Base-by-base conservation (phyloP, 2,888 invertebrate species). In the Emmelina monodactyla region DNA sequence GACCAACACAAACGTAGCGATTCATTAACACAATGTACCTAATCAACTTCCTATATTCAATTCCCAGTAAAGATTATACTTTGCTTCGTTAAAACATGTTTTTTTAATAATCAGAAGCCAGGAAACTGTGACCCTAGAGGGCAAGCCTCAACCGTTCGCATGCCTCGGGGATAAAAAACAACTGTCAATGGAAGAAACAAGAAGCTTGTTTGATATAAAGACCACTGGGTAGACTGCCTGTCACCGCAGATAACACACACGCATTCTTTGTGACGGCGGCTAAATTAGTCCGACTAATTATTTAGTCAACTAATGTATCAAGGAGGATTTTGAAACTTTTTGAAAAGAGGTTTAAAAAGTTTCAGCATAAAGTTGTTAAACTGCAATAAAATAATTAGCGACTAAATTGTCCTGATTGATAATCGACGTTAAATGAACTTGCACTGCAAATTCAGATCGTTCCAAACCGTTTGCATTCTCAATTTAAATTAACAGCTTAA, bases 121-220 rank as follows among this genome's bases (percentile, higher is more conserved):
- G 76, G 76, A 78, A 75, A 59, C 54, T 38, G 58, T 40, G 69
- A 69, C 72, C 71, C 42, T 37, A 19, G n/a, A 42, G 55, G 63
- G 68, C 71, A 58, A 41, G 38, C 38, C 30, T 33, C 16, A 22
- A 33, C 31, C 33, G 39, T 44, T 48, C 50, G 42, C 37, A 43
- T 49, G 57, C 45, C 47, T 53, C 47, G 52, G 55, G 46, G 56
- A 63, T 63, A 68, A 65, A 65, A 65, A 61, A 62, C 52, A 69
- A 65, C 43, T 41, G 34, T 7, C 6, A 25, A 16, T 15, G 16
- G 19, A 13, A 16, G 10, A 10, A 14, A 31, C 11, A 9, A 11
- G 16, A 39, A 11, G 31, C 7, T 25, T 25, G 25, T 25, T 7
- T 25, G n/a, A 25, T n/a, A 9, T 7, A 25, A 4, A 10, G 25